Conservation (phyloP, 1,140 invertebrate genomes). For the Bombus pyrosoma region DNA sequence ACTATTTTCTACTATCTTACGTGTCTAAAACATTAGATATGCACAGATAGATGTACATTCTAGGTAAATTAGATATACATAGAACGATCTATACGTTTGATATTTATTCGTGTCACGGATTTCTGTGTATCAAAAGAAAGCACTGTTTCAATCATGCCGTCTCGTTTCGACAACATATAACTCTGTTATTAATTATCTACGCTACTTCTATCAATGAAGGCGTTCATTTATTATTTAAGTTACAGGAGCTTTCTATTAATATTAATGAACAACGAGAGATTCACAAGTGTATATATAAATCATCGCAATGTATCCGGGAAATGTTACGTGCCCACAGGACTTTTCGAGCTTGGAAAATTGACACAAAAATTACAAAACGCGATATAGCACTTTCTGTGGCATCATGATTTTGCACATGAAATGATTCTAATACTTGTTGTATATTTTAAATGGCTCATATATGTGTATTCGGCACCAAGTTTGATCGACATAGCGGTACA, state of each 20-base stretch:
- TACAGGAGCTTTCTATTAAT: conserved; percentile 17
- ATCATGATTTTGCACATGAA: not conserved
- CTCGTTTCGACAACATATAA: not conserved
- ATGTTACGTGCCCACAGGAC: not conserved
- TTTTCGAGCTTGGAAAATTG: not conserved
- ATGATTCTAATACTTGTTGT: conserved; percentile 1
- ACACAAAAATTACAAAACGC: not conserved
- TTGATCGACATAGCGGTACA: not conserved
- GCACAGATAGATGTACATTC: not conserved
- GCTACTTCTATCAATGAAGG: not conserved
- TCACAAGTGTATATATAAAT: not conserved
- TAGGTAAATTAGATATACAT: not conserved
- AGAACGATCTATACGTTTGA: not conserved
- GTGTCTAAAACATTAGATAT: not conserved
- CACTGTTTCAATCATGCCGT: not conserved
- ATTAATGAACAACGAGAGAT: not conserved
- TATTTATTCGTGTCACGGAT: conserved; percentile 8
- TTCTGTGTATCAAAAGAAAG: not conserved
- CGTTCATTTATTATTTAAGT: not conserved
- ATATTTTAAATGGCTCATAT: not conserved
- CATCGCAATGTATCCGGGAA: conserved; percentile 1
- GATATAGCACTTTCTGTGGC: not conserved
- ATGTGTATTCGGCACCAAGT: not conserved
- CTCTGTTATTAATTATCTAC: not conserved
- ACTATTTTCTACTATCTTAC: not conserved